These are phyloP conservation scores for Tachina fera DNA, from an alignment of 2,888 invertebrate genomes.

Conservation along the genomic window DNA sequence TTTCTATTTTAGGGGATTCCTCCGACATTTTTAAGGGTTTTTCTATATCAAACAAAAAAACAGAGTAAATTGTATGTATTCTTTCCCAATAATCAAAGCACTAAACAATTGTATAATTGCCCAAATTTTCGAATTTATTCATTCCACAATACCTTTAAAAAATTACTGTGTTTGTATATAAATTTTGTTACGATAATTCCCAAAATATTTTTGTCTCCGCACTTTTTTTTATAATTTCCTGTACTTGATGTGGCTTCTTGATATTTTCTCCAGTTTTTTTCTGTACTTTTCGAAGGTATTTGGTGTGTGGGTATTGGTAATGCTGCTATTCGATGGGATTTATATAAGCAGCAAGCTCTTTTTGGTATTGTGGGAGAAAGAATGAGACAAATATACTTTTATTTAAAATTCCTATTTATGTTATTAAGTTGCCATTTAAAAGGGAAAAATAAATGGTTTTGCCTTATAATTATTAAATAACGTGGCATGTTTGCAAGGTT, in stretches of 20 bases:
- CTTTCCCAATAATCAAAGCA: constrained; percentile 19
- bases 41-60: neutral
- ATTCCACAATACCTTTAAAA: constrained; percentile 13
- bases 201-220: constrained; percentile 42
- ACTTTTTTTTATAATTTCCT: constrained; percentile 31
- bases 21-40: constrained; percentile 63
- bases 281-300: constrained; percentile 52
- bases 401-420: neutral
- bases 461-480: neutral
- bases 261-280: constrained; percentile 40
- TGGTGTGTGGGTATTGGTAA: constrained; percentile 59
- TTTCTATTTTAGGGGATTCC: constrained; percentile 74
- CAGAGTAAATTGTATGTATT: neutral
- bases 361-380: constrained; percentile 22
- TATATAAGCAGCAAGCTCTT: constrained; percentile 7
- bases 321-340: constrained; percentile 52
- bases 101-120: constrained; percentile 42
- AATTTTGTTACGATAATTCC: constrained; percentile 36
- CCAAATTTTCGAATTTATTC: neutral
- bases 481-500: constrained; percentile 19
- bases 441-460: neutral
- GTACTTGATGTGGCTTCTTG: constrained; percentile 61
- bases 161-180: constrained; percentile 25
- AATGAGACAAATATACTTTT: constrained; percentile 41
- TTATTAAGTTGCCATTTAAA: constrained; percentile 29